Base-by-base conservation (phyloP, 1,140 invertebrate genomes). In the Steinernema khuongi region DNA sequence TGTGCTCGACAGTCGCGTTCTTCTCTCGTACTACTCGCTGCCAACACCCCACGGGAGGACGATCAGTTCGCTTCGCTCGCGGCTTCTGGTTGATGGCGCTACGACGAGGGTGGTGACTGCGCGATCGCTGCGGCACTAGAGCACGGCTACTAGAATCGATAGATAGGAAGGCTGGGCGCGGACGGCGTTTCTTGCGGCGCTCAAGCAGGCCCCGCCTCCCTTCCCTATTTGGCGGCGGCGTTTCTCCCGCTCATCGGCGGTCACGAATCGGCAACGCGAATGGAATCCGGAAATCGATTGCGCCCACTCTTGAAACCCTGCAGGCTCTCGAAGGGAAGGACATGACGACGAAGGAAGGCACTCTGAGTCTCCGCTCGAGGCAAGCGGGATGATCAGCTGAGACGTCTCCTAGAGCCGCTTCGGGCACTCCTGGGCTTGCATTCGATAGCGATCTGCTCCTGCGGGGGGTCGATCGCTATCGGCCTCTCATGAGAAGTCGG, bases 141-240 rank as follows among this genome's bases (percentile, higher is more conserved):
- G 22, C 50, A 60, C 50, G 50, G 50, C 50, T 60, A 60, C 50
- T 11, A 60, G 50, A 60, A 60, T 60, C 50, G 50, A 60, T 60
- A 60, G 50, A 60, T 41, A 41, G 36, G 36, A 41, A 7, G 36
- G 36, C 36, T 41, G 36, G 36, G n/a, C n/a, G n/a, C n/a, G n/a
- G n/a, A n/a, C n/a, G n/a, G n/a, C n/a, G n/a, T n/a, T n/a, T n/a
- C n/a, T n/a, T n/a, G n/a, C n/a, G n/a, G n/a, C n/a, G n/a, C n/a
- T n/a, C n/a, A n/a, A 41, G n/a, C 7, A 41, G 36, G n/a, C 36
- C 7, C 36, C 7, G 7, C 36, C 36, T 11, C 7, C n/a, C n/a
- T 41, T 41, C 36, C 36, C n/a, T 41, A 41, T 41, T 41, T n/a
- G 36, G 36, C 36, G 36, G 7, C 7, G 7, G 7, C n/a, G 36